Percentiles rank a stretch among this genome's conserved stretches.
These are phyloP conservation scores for Noctua janthina DNA, from an alignment of 2,888 invertebrate genomes.

Conservation along the genomic window DNA sequence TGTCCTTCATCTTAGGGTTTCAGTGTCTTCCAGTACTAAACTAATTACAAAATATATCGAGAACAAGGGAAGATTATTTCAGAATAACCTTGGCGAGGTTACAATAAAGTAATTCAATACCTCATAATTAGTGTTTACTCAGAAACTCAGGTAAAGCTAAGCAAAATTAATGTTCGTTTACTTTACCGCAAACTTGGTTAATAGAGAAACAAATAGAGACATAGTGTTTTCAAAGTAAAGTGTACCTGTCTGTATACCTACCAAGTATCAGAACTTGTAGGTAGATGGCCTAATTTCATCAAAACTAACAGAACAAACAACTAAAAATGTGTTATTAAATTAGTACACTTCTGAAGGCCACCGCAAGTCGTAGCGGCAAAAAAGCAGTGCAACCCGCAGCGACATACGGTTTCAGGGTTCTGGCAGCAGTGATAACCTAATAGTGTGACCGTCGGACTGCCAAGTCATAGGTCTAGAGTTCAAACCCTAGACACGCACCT, in stretches of 20 bases:
- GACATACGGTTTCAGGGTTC: too few relatives aligned
- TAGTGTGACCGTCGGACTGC: too few relatives aligned
- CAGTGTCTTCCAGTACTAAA: not conserved
- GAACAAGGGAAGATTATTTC: not conserved
- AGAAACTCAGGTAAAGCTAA: constrained; percentile 17
- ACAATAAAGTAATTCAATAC: constrained; percentile 33
- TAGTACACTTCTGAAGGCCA: not conserved
- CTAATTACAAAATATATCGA: not conserved
- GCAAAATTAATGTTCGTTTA: constrained; percentile 31
- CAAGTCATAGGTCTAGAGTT: too few relatives aligned
- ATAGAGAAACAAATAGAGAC: constrained; percentile 7
- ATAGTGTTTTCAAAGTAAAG: not conserved
- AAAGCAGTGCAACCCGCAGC: too few relatives aligned
- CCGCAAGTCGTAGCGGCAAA: too few relatives aligned
- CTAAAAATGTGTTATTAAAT: not conserved
- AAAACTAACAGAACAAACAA: not conserved
- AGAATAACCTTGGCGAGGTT: constrained; percentile 14
- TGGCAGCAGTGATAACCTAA: too few relatives aligned
- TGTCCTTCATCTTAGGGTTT: not conserved
- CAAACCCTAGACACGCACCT: too few relatives aligned
- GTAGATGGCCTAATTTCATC: not conserved
- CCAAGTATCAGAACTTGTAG: not conserved
- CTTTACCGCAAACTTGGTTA: constrained; percentile 11
- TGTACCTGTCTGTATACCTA: not conserved
- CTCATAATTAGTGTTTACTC: constrained; percentile 36